Conservation (phyloP, 2,113 vertebrate species). For the Anguilla japonica region DNA sequence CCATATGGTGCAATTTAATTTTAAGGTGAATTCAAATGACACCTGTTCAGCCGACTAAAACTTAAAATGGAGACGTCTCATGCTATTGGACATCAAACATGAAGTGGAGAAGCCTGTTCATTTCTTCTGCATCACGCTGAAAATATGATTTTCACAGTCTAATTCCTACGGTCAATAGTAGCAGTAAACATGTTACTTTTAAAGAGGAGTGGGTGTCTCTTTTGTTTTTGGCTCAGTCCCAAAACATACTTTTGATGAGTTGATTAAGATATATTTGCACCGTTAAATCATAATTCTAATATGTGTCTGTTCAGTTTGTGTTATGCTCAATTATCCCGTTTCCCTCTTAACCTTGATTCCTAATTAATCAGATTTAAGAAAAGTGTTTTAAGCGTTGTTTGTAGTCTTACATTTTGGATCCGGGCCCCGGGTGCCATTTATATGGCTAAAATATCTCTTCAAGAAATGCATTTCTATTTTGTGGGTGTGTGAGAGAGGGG, state of each 20-base stretch:
- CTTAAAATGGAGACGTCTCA: background rate
- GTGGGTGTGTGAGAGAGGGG: background rate
- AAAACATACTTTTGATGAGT: background rate
- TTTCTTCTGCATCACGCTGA: background rate
- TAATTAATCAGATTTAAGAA: background rate
- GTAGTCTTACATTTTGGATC: background rate
- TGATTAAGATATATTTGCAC: background rate
- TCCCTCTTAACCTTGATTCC: background rate
- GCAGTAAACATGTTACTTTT: background rate
- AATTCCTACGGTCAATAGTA: too few relatives aligned
- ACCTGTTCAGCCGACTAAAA: background rate
- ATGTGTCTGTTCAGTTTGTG: background rate
- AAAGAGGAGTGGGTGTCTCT: background rate
- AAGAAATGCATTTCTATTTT: background rate
- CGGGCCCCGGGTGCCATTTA: background rate
- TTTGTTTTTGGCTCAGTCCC: background rate
- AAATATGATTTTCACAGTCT: background rate
- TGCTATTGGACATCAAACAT: background rate
- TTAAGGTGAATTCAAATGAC: background rate
- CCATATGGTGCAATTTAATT: background rate
- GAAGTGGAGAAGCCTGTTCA: background rate
- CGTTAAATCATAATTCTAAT: background rate
- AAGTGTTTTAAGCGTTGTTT: background rate
- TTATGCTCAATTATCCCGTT: background rate
- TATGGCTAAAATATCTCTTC: background rate